Base-by-base conservation (phyloP, 2,797 vertebrate genomes). In the Pempheris klunzingeri region DNA sequence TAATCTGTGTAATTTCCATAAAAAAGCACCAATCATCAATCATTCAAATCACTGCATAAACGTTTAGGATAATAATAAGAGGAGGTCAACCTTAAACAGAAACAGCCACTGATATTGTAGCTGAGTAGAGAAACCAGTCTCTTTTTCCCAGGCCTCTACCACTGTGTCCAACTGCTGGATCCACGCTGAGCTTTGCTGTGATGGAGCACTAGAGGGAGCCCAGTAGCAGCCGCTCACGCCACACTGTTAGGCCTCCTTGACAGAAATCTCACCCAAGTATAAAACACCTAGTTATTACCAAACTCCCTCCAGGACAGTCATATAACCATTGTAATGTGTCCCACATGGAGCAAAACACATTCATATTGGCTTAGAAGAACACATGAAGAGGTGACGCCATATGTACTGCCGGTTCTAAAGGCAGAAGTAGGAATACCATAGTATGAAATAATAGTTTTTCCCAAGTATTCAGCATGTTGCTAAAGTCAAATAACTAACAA, bases 131-230 rank as follows among this genome's bases (percentile, higher is more conserved):
- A 47, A 60, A 17, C 5, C 1, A 28, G 6, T 9, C 11, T 5
- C 1, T 36, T 12, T 47, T 3, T 20, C 26, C 10, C 13, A 24
- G 17, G 7, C 46, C 11, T 5, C 14, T 18, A 44, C 2, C 8
- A 15, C 3, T 28, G 14, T 14, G 22, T 7, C 20, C 18, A 39
- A 36, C 20, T 59, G 12, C 17, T 17, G 47, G 20, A 18, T 18
- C 22, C 22, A 8, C 22, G 26, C 30, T 59, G 22, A 14, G n/a
- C 39, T 47, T 18, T 20, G 36, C 26, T 38, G 43, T 38, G 39
- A 61, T 49, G 2, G 2, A 70, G 6, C 90, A 90, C 85, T 84
- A 90, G 90, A 88, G 85, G 89, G 89, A 57, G 88, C 82, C 14
- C 30, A 20, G 7, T n/a, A 26, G 34, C 68, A 75, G 44, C 34